These are phyloP conservation scores for Synchiropus splendidus DNA, from an alignment of 2,113 vertebrate species.

Conservation along the genomic window DNA sequence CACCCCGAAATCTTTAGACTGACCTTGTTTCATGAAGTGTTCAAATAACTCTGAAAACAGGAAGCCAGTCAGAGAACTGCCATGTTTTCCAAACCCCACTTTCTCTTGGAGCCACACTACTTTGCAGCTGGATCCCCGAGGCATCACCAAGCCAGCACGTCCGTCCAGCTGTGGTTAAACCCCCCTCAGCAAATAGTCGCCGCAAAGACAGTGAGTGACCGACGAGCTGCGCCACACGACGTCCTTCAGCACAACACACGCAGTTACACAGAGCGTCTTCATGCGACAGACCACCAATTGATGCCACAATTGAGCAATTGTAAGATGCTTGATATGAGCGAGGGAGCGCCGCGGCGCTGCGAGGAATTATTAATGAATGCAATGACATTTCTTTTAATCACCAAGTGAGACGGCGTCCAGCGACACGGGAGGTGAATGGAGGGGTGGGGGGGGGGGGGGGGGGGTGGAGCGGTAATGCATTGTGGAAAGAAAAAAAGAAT, in stretches of 20 bases:
- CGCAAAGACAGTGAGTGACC: constrained; percentile 11
- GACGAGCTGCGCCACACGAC: constrained; percentile 25
- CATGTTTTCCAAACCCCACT: too few relatives aligned
- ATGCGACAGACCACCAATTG: constrained; percentile 1
- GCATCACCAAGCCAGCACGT: constrained; percentile 37
- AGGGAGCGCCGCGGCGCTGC: constrained; percentile 24
- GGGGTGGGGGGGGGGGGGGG: background rate
- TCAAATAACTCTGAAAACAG: too few relatives aligned
- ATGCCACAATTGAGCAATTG: constrained; percentile 28
- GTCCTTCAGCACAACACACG: constrained; percentile 8
- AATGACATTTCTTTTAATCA: constrained; percentile 64
- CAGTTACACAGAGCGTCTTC: constrained; percentile 1
- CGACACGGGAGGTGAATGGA: constrained; percentile 31
- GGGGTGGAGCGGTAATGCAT: background rate
- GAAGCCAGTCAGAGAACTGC: too few relatives aligned
- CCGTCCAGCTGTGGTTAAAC: constrained; percentile 59
- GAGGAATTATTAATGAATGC: constrained; percentile 60
- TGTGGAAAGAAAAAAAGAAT: constrained; percentile 51
- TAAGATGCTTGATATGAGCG: constrained; percentile 25
- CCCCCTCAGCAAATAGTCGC: constrained; percentile 24
- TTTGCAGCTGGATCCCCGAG: constrained; percentile 54
- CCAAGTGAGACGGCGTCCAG: constrained; percentile 39
- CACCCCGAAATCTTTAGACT: too few relatives aligned
- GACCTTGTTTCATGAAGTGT: too few relatives aligned
- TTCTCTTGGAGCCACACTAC: too few relatives aligned